phyloP scores from a whole-genome alignment of 1,140 invertebrate species.

The Lerema accius region DNA sequence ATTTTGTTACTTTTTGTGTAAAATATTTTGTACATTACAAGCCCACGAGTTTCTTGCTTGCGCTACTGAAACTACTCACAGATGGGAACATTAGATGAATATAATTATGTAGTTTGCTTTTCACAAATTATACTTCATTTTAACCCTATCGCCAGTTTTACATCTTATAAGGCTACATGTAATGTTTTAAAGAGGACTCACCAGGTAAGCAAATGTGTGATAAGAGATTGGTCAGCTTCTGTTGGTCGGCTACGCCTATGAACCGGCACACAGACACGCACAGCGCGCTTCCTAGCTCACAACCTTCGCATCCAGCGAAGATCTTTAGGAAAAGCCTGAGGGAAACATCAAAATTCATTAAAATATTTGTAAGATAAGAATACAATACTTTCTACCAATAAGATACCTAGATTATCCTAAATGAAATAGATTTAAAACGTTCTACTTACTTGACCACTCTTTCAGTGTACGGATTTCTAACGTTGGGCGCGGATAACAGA shows the following conservation, averaged over 20 bases:
- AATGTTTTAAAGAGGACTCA: constrained; percentile 45
- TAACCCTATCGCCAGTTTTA: too few species aligned
- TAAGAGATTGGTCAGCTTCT: constrained; percentile 56
- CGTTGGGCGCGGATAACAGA: constrained; percentile 87
- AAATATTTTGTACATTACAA: too few species aligned
- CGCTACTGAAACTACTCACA: too few species aligned
- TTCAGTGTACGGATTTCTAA: constrained; percentile 87
- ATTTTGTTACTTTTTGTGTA: too few species aligned
- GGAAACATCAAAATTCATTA: constrained; percentile 34
- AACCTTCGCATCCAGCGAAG: constrained; percentile 67
- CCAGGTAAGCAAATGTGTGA: constrained; percentile 64
- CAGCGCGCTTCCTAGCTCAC: constrained; percentile 54
- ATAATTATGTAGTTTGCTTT: too few species aligned
- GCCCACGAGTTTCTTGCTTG: too few species aligned
- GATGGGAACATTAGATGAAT: too few species aligned
- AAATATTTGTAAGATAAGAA: too few species aligned
- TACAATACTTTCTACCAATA: constrained; percentile 4
- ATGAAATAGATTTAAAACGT: constrained; percentile 3
- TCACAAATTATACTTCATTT: too few species aligned
- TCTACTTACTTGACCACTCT: constrained; percentile 84
- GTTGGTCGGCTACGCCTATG: constrained; percentile 69
- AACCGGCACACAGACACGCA: constrained; percentile 73
- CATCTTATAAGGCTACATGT: too few species aligned
- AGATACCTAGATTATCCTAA: too few species aligned
- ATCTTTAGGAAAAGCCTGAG: constrained; percentile 77